Percentiles rank a stretch among this genome's conserved stretches.
phyloP scores from a whole-genome alignment of 2,113 vertebrate genomes.

The Oncorhynchus masou region DNA sequence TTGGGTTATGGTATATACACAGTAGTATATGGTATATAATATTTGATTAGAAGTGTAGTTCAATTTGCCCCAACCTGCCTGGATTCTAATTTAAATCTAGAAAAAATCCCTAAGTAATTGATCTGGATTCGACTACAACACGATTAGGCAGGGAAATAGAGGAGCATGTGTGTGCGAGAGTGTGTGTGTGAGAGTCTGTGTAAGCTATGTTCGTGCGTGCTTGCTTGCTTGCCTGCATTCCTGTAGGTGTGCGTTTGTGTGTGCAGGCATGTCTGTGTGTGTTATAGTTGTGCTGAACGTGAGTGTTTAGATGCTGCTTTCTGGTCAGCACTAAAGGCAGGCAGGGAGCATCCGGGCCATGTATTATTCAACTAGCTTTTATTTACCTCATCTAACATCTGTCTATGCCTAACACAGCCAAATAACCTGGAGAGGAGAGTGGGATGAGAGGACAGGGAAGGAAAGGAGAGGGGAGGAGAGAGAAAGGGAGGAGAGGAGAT shows the following conservation, averaged over 20 bases:
- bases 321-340: constrained; percentile 32
- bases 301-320: background rate
- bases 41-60: background rate
- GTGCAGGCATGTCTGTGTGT: constrained; percentile 12
- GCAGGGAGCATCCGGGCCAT: constrained; percentile 45
- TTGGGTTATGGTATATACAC: too few species aligned
- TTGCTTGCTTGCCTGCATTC: constrained; percentile 3
- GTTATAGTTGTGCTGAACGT: background rate
- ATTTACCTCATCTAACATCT: constrained; percentile 63
- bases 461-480: background rate
- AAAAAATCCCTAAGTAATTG: background rate
- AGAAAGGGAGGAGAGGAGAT: background rate
- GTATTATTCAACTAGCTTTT: constrained; percentile 61
- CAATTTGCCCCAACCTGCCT: background rate
- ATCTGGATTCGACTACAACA: too few species aligned
- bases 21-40: too few species aligned
- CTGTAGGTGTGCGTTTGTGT: background rate
- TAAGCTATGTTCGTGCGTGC: background rate
- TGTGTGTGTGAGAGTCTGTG: background rate
- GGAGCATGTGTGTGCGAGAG: background rate
- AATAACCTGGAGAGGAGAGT: constrained; percentile 2
- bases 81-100: background rate
- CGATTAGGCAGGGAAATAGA: too few species aligned
- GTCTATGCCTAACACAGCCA: constrained; percentile 25
- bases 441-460: background rate